phyloP scores from a whole-genome alignment of 2,888 invertebrate genomes.

The Cryptocephalus moraei region DNA sequence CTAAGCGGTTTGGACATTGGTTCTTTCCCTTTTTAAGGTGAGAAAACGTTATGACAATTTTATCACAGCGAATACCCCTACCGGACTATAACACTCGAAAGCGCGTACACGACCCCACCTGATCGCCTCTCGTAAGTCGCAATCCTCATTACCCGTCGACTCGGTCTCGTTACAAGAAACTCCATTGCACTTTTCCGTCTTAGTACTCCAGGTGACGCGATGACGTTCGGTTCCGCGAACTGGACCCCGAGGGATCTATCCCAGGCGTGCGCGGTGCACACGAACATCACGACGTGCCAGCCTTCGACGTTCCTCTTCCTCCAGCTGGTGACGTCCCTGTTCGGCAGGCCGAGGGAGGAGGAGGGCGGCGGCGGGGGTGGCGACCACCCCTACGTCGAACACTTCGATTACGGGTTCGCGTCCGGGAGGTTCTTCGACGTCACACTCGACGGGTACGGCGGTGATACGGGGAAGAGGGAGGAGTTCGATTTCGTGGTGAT shows the following conservation, averaged over 20 bases:
- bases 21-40: too few species aligned
- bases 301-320: constrained; percentile 49
- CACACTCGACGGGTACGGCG: neutral
- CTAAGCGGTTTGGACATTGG: too few species aligned
- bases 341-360: constrained; percentile 32
- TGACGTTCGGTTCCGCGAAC: constrained; percentile 10
- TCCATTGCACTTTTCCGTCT: too few species aligned
- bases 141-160: too few species aligned
- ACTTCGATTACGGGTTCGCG: neutral
- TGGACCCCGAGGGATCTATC: constrained; percentile 51
- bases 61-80: too few species aligned
- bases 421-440: neutral
- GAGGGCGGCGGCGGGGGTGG: neutral
- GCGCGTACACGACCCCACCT: too few species aligned
- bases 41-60: too few species aligned
- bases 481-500: constrained; percentile 50
- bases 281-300: constrained; percentile 49
- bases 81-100: too few species aligned
- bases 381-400: neutral
- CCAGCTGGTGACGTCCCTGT: constrained; percentile 45
- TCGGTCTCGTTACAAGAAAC: too few species aligned
- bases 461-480: constrained; percentile 4
- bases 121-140: too few species aligned
- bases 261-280: constrained; percentile 43
- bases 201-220: too few species aligned